A percentile compares a stretch with the other conserved stretches of the same genome.
Evolutionary conservation across 2,888 invertebrate species (phyloP).

Genomic region (Eulithis testata): DNA sequence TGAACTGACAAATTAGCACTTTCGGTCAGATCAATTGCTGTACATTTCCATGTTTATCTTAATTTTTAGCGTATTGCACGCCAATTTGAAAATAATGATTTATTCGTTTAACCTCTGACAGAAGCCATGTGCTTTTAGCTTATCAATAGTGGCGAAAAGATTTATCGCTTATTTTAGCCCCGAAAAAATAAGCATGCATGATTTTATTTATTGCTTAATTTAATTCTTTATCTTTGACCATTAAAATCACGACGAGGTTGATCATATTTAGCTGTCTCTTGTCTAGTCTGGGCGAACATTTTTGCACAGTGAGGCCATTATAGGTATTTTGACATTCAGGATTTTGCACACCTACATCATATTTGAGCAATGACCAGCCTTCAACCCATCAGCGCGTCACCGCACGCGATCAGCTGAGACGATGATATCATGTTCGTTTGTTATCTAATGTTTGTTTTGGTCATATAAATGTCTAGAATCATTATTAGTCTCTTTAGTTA

Average conservation of each 20-base stretch:
- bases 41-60: conserved; percentile 58
- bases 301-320: conserved; percentile 53
- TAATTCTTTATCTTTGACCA: conserved; percentile 34
- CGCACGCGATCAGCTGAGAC: conserved; percentile 67
- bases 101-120: conserved; percentile 48
- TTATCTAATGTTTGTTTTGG: conserved; percentile 64
- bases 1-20: conserved; percentile 73
- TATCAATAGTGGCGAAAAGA: conserved; percentile 51
- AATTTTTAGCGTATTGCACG: conserved; percentile 48
- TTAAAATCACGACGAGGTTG: conserved; percentile 30
- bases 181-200: conserved; percentile 33
- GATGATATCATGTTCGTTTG: conserved; percentile 69
- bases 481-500: conserved; percentile 29
- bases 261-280: conserved; percentile 26
- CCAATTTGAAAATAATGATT: conserved; percentile 43
- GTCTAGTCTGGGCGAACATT: conserved; percentile 35
- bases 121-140: conserved; percentile 53
- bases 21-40: conserved; percentile 64
- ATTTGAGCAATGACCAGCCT: conserved; percentile 70
- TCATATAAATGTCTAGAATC: conserved; percentile 28
- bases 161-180: conserved; percentile 49
- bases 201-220: conserved; percentile 57
- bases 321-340: conserved; percentile 43
- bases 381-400: conserved; percentile 56
- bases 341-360: conserved; percentile 59